Evolutionary conservation across 1,140 invertebrate species (phyloP), one percentile per base, ranked within the genome.

Genomic region (Epicauta chinensis): DNA sequence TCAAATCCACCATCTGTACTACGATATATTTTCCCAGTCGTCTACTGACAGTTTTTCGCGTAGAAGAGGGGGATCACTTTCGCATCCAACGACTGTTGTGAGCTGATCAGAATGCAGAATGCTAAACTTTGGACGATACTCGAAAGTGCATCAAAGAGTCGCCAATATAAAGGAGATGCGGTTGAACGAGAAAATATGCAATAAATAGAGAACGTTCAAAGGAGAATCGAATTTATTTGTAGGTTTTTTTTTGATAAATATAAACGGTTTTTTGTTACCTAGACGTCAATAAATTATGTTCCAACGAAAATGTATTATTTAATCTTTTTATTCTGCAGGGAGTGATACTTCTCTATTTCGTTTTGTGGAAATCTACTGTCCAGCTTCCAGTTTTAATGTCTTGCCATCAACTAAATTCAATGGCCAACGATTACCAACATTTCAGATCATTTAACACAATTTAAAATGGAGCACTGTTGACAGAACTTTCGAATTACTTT

Each of bases 81-180:
- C 16, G 3, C 34, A 47, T 37, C 45, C 34, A 23, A 30, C 45
- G 23, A 38, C 45, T 47, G 31, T 47, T 37, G 23, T 38, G 34
- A 47, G 45, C 45, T 47, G 45, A 47, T 47, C 45, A 16, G 45
- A 47, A 47, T 47, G 36, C 45, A 47, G 45, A 38, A 47, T 38
- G 16, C 32, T n/a, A 16, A 37, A 47, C 45, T 46, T 35, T 37
- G 17, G 38, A 47, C 23, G n/a, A 46, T 47, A 30, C 45, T 47
- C 17, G 45, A 47, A 47, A 47, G 34, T 47, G 45, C 45, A 47
- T 47, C 45, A 38, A 47, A 47, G 45, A 47, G 30, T 47, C 14
- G 34, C 15, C 12, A 23, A 10, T 16, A 16, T 13, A 23, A 14
- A 16, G 5, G 14, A 17, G 16, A 23, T n/a, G 1, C 15, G 16